A percentile compares a stretch with the other conserved stretches of the same genome.
Evolutionary conservation across 1,140 invertebrate genomes (phyloP).

Genomic region (Branchinecta lynchi): DNA sequence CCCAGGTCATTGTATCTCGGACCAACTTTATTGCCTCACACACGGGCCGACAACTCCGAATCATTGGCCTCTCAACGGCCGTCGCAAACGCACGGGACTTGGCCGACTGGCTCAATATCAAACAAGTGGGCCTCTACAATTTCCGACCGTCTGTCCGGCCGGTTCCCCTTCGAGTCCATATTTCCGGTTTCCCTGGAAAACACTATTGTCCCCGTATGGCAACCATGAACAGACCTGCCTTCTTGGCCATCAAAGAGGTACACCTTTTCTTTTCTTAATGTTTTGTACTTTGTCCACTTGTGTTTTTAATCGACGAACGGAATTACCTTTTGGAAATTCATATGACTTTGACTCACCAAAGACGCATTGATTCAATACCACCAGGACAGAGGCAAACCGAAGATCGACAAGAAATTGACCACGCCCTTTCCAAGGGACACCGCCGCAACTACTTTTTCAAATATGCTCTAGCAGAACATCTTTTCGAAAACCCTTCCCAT

Average conservation of each 20-base stretch:
- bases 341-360: no score
- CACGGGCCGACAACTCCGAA: constrained; percentile 53
- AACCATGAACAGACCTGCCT: constrained; percentile 98
- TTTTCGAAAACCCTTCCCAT: no score
- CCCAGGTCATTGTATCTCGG: constrained; percentile 45
- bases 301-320: constrained; percentile 3
- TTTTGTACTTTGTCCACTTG: background rate
- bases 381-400: no score
- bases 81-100: constrained; percentile 92
- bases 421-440: no score
- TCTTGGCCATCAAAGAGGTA: constrained; percentile 42
- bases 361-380: no score
- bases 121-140: constrained; percentile 78
- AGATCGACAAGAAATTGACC: no score
- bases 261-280: no score
- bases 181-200: constrained; percentile 81
- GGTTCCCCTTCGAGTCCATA: constrained; percentile 90
- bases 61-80: constrained; percentile 92
- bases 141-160: constrained; percentile 93
- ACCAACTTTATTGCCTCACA: constrained; percentile 85
- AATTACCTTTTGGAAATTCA: constrained; percentile 12
- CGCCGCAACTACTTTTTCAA: no score
- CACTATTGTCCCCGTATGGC: constrained; percentile 99
- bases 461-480: no score
- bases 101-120: constrained; percentile 88